phyloP scores from a whole-genome alignment of 2,888 invertebrate genomes.

The Pseudococcus longispinus region DNA sequence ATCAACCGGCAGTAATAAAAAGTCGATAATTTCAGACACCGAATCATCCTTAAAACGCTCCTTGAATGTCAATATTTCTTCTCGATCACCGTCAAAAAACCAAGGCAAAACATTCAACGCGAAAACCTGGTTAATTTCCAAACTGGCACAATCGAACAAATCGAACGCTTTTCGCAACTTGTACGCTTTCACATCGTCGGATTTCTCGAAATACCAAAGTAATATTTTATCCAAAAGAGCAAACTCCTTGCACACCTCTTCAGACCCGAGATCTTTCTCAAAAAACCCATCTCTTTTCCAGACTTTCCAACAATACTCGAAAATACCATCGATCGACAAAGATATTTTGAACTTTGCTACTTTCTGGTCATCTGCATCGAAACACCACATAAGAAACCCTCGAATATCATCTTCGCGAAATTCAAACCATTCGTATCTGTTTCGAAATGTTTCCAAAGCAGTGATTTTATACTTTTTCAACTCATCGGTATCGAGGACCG shows the following conservation, averaged over 20 bases:
- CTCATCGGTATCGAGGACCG: background rate
- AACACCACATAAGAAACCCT: background rate
- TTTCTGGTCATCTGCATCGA: background rate
- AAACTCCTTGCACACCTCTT: background rate
- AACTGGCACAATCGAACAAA: background rate
- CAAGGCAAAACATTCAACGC: background rate
- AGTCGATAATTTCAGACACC: background rate
- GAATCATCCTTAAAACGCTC: background rate
- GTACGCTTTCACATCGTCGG: background rate
- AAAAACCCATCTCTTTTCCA: background rate
- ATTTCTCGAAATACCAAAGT: background rate
- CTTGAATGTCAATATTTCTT: background rate
- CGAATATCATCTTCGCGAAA: background rate
- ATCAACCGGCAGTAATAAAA: no score
- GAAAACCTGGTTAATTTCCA: background rate
- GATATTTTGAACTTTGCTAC: background rate
- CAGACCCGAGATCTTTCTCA: background rate
- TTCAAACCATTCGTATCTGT: background rate
- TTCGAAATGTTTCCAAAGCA: background rate
- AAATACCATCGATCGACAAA: background rate
- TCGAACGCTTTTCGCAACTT: background rate
- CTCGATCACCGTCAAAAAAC: background rate
- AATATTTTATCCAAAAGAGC: background rate
- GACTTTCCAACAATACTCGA: background rate
- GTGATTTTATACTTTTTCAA: background rate